Base-by-base conservation (phyloP, 1,140 invertebrate species). In the Chrysomallon squamiferum region DNA sequence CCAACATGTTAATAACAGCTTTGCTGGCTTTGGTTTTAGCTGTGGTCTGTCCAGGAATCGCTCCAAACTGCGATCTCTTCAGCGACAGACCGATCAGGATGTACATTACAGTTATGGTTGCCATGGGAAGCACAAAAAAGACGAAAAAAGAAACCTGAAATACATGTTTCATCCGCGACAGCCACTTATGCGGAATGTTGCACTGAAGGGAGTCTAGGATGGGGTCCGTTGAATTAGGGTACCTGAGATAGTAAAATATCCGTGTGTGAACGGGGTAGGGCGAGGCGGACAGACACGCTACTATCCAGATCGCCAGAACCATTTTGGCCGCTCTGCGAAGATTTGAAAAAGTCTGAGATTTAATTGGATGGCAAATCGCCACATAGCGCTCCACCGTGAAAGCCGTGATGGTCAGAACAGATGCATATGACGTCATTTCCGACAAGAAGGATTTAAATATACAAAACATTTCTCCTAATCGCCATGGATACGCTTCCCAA, bases 321-420 rank as follows among this genome's bases (percentile, higher is more conserved):
- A 95, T 93, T 25, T 90, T 87, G 15, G 92, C 77, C 0, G 93
- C 92, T 33, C 93, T 86, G 57, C 91, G 89, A 35, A 95, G 87
- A 7, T 92, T 92, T 0, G 92, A 93, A 88, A 94, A 92, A 1
- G 92, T 94, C 76, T 95, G 93, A 0, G 93, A 91, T 72, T 93
- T 86, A 67, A 96, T 92, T 0, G 95, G 95, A 82, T 95, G 91
- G 83, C 95, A 97, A 69, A 98, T 96, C 9, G 95, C 95, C 22
- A 98, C 89, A 83, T 97, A 99, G 63, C 96, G 85, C 84, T 98
- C 96, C 9, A 97, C 90, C 0, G 96, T 97, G 86, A 98, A 98
- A 2, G 94, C 93, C 0, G 93, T 94, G 59, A 96, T 96, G 15
- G 93, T 95, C 43, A 98, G 87, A 0, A 98, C 92, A 0, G 95